These are phyloP conservation scores for Ptychodera flava DNA, from an alignment of 35 echinoderm and acorn worm genomes.

Conservation along the genomic window DNA sequence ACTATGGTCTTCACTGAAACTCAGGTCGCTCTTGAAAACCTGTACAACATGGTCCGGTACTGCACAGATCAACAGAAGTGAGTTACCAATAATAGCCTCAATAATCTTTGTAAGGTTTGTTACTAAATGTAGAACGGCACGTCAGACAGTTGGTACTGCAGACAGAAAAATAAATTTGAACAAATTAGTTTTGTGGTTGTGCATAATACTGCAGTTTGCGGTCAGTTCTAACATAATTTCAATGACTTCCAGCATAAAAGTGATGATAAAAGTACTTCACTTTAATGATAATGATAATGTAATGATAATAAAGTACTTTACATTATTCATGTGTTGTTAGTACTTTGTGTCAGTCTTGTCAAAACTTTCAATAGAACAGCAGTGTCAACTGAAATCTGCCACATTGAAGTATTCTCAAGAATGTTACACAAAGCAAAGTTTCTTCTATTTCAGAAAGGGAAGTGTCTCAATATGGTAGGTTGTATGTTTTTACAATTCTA, in stretches of 20 bases:
- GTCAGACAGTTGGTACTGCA: not conserved
- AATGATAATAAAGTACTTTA: too few species aligned
- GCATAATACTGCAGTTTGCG: not conserved
- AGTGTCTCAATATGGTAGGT: too few species aligned
- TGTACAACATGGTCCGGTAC: constrained; percentile 87
- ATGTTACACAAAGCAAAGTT: too few species aligned
- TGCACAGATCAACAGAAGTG: constrained; percentile 50
- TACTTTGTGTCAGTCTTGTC: too few species aligned
- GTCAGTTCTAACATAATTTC: not conserved
- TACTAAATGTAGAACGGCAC: not conserved
- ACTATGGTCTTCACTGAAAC: constrained; percentile 83
- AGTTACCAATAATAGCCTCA: constrained; percentile 3
- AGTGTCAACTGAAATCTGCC: too few species aligned
- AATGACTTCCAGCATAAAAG: not conserved
- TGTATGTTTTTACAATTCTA: too few species aligned
- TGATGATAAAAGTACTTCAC: too few species aligned
- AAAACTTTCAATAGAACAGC: too few species aligned
- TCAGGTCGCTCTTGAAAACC: constrained; percentile 75
- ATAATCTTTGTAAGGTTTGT: not conserved
- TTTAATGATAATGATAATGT: too few species aligned
- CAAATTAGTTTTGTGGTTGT: not conserved
- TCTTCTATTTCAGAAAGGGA: too few species aligned
- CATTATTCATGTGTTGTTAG: too few species aligned
- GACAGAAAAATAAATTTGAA: not conserved
- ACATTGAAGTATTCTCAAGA: too few species aligned